Evolutionary conservation across 2,888 invertebrate genomes (phyloP), one percentile per base, ranked within the genome.

Genomic region (Gryllus longicercus): DNA sequence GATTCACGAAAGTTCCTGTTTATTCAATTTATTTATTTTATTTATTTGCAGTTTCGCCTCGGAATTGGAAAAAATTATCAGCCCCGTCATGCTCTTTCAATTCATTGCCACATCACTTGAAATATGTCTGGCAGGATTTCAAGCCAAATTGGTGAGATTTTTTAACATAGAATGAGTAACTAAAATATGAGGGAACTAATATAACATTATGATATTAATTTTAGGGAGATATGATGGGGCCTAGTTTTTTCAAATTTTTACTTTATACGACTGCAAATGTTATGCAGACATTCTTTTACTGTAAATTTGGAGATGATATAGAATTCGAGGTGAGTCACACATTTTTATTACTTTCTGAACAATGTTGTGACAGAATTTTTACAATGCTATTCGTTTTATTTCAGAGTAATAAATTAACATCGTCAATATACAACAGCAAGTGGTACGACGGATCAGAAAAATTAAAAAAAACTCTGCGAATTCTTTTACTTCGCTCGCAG

Each of bases 261-360:
- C 63, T 63, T n/a, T 63, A 63, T 14, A 63, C 63, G 5, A 14
- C 8, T 0, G 3, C 63, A 63, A 63, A 63, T n/a, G n/a, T 63
- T 63, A n/a, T 63, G n/a, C 63, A 63, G 63, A 63, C 63, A 11
- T 63, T 63, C 12, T 63, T 14, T 63, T 63, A 63, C n/a, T 63
- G 63, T n/a, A 63, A 63, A 63, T 63, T 63, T 63, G 63, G 63
- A 63, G 63, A 63, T n/a, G n/a, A 63, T n/a, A 63, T 63, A 63
- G n/a, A 4, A 18, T 14, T 63, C 12, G 63, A 63, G 63, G 63
- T 63, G 8, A 63, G 63, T 38, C 38, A 5, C 5, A 8, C 5
- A 38, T 38, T 38, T 38, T 38, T 38, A 38, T 38, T 38, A 38
- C 5, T 38, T 38, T 8, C 5, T 5, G 38, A 38, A 38, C 8